Conservation (phyloP, 2,113 vertebrate genomes). For the Hippolais icterina region DNA sequence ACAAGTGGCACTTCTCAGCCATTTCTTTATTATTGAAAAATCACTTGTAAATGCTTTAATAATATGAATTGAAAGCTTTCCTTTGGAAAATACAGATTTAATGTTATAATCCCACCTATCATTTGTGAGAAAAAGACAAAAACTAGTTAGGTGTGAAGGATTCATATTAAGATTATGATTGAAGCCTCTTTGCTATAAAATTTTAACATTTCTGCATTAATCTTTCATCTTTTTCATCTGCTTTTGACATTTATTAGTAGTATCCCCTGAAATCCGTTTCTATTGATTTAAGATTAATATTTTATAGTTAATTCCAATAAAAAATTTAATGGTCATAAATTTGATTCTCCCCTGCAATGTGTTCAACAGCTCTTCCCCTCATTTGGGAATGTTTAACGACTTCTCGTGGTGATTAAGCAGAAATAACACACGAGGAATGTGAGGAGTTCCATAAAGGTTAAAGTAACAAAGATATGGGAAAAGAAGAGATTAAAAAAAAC, state of each 20-base stretch:
- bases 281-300: neutral
- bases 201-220: neutral
- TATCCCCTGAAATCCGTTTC: neutral
- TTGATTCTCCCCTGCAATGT: neutral
- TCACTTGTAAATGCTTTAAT: neutral
- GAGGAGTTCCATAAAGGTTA: neutral
- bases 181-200: neutral
- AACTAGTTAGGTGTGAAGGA: neutral
- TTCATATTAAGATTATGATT: neutral
- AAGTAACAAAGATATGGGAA: neutral
- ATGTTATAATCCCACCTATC: neutral
- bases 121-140: neutral
- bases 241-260: neutral
- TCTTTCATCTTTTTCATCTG: neutral
- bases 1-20: neutral
- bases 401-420: neutral
- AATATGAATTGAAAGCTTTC: neutral
- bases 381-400: neutral
- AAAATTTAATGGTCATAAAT: neutral
- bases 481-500: neutral
- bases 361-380: neutral
- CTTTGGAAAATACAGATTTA: neutral
- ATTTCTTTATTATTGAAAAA: neutral
- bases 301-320: neutral
- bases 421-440: neutral